Percentiles rank a stretch among this genome's conserved stretches.
Conservation (phyloP, 2,888 invertebrate species). For the Ophioninae sp. region DNA sequence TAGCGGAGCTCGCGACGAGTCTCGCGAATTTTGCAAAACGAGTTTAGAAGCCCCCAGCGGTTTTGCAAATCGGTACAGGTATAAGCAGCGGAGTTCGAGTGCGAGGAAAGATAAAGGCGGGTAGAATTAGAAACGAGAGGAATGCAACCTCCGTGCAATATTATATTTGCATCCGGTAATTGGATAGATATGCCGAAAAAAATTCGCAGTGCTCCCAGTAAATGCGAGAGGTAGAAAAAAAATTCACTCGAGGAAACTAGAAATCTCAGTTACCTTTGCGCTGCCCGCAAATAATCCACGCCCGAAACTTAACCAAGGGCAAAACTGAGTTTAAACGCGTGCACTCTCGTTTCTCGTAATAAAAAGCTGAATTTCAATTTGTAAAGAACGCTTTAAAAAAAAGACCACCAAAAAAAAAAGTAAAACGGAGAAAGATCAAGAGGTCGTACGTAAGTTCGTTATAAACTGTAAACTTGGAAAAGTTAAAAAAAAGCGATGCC, state of each 20-base stretch:
- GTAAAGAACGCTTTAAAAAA: not conserved
- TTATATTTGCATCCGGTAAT: constrained; percentile 67
- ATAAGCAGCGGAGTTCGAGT: not conserved
- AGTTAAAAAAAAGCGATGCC: not conserved
- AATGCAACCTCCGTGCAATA: constrained; percentile 25
- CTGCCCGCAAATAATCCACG: not conserved
- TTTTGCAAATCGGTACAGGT: constrained; percentile 10
- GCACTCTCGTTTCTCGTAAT: not conserved
- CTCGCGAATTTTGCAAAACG: not conserved
- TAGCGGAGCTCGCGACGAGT: not conserved
- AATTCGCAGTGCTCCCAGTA: constrained; percentile 16
- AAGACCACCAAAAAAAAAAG: no score
- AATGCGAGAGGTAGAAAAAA: constrained; percentile 23
- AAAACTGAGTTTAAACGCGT: constrained; percentile 14
- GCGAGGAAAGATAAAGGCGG: not conserved
- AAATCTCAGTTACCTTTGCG: not conserved
- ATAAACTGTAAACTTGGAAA: not conserved
- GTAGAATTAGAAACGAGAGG: not conserved
- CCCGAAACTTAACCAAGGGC: constrained; percentile 24
- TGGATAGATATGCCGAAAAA: constrained; percentile 63
- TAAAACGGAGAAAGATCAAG: not conserved
- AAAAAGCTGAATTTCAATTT: not conserved
- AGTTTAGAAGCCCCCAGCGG: not conserved
- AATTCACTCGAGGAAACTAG: not conserved
- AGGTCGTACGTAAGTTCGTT: not conserved